Evolutionary conservation across 2,797 vertebrate species (phyloP), one percentile per base, ranked within the genome.

Genomic region (Periophthalmus magnuspinnatus): DNA sequence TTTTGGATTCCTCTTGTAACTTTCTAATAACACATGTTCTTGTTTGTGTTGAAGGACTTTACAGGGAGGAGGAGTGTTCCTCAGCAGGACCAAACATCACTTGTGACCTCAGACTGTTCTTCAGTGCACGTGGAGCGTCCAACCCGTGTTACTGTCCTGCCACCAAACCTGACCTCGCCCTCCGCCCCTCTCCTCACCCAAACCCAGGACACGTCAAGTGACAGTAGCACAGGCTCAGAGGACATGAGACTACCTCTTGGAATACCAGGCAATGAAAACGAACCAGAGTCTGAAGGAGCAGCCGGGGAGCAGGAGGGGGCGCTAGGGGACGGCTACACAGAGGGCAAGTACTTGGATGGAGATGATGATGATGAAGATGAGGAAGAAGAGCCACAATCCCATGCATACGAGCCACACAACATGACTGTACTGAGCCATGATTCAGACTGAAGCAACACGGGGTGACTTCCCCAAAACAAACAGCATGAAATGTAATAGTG

Each of bases 361-460:
- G 68, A 21, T 3, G 33, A n/a, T n/a, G n/a, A n/a, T n/a, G n/a
- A n/a, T n/a, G n/a, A n/a, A n/a, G n/a, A n/a, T n/a, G n/a, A n/a
- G n/a, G n/a, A 65, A 24, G 38, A 63, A 8, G 63, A 50, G 45
- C 7, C 0, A 32, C 24, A 3, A 3, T 5, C 19, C 16, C 45
- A 1, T 10, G 6, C 16, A 14, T 89, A 89, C 0, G 86, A 89
- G 67, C 62, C 0, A 0, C 83, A 81, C 4, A 61, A n/a, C 38
- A 41, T 11, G 6, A 2, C 36, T 41, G n/a, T 21, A n/a, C 14
- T 19, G 16, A 19, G 3, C 58, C 33, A 8, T 32, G 6, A 19
- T 10, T 59, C 2, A 14, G 55, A 56, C 24, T 56, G n/a, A n/a
- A n/a, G 11, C 55, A 22, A 24, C 17, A n/a, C 58, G 28, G 3